Percentiles rank a stretch among this genome's conserved stretches.
Evolutionary conservation across 2,113 vertebrate genomes (phyloP).

Genomic region (Dissostichus mawsoni): DNA sequence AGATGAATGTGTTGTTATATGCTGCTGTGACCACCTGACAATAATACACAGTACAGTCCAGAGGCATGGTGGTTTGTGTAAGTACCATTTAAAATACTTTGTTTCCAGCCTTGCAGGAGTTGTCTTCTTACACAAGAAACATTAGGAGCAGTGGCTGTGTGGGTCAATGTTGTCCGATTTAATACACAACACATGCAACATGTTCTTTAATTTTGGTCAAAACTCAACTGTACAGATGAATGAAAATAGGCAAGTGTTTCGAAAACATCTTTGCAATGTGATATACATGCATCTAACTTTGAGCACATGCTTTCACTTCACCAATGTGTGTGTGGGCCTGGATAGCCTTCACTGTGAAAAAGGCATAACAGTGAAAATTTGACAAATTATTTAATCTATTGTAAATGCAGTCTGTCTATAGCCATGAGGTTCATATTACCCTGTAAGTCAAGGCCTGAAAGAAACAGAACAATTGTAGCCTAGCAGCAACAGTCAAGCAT

Average conservation of each 20-base stretch:
- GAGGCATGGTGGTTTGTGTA: neutral
- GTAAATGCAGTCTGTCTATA: neutral
- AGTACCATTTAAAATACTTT: conserved; percentile 22
- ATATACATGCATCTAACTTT: conserved; percentile 20
- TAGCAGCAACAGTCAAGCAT: neutral
- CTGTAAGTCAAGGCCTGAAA: neutral
- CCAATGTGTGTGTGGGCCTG: conserved; percentile 24
- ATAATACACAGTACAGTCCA: neutral
- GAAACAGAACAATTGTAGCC: neutral
- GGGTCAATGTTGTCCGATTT: conserved; percentile 32
- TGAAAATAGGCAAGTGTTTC: conserved; percentile 8
- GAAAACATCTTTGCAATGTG: conserved; percentile 30
- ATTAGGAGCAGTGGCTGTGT: neutral
- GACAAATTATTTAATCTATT: conserved; percentile 41
- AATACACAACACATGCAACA: conserved; percentile 32
- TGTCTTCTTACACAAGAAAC: conserved; percentile 9
- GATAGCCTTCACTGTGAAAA: conserved; percentile 27
- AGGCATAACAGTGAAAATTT: conserved; percentile 16
- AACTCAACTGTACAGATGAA: conserved; percentile 8
- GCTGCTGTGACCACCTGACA: conserved; percentile 5
- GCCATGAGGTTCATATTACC: conserved; percentile 5
- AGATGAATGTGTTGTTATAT: neutral
- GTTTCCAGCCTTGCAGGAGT: conserved; percentile 33
- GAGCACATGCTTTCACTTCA: conserved; percentile 29
- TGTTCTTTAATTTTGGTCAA: conserved; percentile 5